phyloP scores from a whole-genome alignment of 2,113 vertebrate genomes.

The Castor canadensis region DNA sequence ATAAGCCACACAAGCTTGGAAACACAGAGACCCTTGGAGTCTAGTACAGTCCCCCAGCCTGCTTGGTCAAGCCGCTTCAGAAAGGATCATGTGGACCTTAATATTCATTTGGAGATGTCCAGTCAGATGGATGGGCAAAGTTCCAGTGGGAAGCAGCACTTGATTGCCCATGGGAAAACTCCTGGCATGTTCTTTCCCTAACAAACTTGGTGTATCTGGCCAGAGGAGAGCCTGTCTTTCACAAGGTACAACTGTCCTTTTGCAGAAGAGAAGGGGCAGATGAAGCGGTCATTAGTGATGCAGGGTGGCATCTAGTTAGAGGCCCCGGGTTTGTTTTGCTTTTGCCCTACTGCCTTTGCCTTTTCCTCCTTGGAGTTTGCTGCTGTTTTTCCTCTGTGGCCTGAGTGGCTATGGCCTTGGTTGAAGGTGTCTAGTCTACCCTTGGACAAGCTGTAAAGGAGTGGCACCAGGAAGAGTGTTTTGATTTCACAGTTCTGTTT shows the following conservation, averaged over 20 bases:
- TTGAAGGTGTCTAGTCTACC: background rate
- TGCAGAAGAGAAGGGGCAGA: background rate
- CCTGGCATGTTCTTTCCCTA: background rate
- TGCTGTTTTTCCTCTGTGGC: background rate
- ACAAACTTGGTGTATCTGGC: background rate
- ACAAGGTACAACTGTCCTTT: background rate
- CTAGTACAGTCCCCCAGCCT: background rate
- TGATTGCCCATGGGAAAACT: background rate
- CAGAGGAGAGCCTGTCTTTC: background rate
- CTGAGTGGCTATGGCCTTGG: background rate
- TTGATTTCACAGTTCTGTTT: constrained; percentile 33
- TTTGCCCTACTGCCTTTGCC: background rate
- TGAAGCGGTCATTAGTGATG: background rate
- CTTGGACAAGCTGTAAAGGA: background rate
- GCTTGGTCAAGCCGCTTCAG: background rate
- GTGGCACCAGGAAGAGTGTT: background rate
- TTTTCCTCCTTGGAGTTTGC: background rate
- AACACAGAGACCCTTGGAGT: background rate
- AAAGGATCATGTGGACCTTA: background rate
- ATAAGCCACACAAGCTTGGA: background rate
- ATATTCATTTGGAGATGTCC: background rate
- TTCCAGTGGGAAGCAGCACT: background rate
- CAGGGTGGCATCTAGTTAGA: background rate
- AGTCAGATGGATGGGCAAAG: background rate
- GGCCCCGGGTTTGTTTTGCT: background rate